A percentile compares a stretch with the other conserved stretches of the same genome.
Conservation (phyloP, 2,113 vertebrate genomes). For the Neolamprologus modestus region DNA sequence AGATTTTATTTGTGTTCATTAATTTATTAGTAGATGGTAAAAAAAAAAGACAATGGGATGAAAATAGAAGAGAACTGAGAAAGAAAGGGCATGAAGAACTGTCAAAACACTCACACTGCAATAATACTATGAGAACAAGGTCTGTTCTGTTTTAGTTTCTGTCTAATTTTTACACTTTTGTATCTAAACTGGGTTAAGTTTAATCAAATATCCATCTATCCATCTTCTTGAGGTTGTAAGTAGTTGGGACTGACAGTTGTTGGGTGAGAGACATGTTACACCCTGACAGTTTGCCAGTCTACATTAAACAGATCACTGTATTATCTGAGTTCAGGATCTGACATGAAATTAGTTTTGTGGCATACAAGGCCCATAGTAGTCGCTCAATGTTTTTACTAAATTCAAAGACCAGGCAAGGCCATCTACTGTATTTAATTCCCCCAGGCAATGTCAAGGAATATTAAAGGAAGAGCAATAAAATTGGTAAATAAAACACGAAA, state of each 20-base stretch:
- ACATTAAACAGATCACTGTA: not conserved
- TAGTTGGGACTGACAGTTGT: not conserved
- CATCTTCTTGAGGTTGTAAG: not conserved
- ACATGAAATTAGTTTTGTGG: not conserved
- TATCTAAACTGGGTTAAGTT: not conserved
- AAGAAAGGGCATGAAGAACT: not conserved
- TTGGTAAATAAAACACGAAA: not conserved
- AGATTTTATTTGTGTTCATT: not conserved
- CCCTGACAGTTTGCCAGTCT: not conserved
- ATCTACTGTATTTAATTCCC: not conserved
- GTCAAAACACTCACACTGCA: not conserved
- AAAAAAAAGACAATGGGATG: not conserved
- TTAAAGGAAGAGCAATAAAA: not conserved
- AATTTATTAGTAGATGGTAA: not conserved
- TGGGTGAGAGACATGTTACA: not conserved
- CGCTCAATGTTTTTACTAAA: not conserved
- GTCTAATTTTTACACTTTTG: not conserved
- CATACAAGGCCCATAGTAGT: not conserved
- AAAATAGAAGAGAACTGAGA: not conserved
- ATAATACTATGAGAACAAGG: not conserved
- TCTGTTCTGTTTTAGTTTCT: not conserved
- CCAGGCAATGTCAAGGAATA: not conserved
- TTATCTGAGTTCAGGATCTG: not conserved
- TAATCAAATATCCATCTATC: not conserved
- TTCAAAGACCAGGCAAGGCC: not conserved